These are phyloP conservation scores for Oxytorus armatus DNA, from an alignment of 2,888 invertebrate species.

Conservation along the genomic window DNA sequence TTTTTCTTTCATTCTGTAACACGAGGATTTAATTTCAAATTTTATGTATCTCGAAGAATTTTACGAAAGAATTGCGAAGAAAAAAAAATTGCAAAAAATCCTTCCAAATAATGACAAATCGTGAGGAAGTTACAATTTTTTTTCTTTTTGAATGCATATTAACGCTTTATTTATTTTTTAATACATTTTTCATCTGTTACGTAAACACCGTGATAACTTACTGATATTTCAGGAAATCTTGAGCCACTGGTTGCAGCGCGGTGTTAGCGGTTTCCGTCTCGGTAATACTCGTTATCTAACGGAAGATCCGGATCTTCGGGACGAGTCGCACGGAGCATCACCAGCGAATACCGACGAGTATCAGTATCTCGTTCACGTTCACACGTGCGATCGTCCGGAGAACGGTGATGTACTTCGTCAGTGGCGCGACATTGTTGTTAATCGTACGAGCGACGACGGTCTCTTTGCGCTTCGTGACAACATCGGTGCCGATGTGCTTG, in stretches of 20 bases:
- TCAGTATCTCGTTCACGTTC: slow-evolving; percentile 88
- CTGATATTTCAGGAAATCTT: slow-evolving; percentile 86
- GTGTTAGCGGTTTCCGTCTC: slow-evolving; percentile 93
- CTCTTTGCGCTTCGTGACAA: slow-evolving; percentile 80
- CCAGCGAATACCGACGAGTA: slow-evolving; percentile 85
- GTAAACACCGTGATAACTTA: background rate
- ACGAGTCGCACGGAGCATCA: slow-evolving; percentile 84
- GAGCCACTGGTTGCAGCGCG: slow-evolving; percentile 89
- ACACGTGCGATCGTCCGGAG: slow-evolving; percentile 88
- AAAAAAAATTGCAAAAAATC: too few relatives aligned
- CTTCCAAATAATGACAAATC: too few relatives aligned
- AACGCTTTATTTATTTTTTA: background rate
- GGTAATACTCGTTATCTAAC: slow-evolving; percentile 88
- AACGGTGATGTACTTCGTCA: slow-evolving; percentile 87
- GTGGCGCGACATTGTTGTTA: slow-evolving; percentile 88
- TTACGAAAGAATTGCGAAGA: too few relatives aligned
- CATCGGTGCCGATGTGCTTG: slow-evolving; percentile 75
- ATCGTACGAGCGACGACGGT: slow-evolving; percentile 85
- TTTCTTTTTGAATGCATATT: background rate
- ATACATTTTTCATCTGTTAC: slow-evolving; percentile 32
- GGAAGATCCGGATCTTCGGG: slow-evolving; percentile 86
- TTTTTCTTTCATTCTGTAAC: slow-evolving; percentile 9
- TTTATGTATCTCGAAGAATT: too few relatives aligned
- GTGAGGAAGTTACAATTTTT: too few relatives aligned
- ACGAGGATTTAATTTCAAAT: too few relatives aligned